Evolutionary conservation across 2,797 vertebrate genomes (phyloP).

Genomic region (Hemitrygon akajei): DNA sequence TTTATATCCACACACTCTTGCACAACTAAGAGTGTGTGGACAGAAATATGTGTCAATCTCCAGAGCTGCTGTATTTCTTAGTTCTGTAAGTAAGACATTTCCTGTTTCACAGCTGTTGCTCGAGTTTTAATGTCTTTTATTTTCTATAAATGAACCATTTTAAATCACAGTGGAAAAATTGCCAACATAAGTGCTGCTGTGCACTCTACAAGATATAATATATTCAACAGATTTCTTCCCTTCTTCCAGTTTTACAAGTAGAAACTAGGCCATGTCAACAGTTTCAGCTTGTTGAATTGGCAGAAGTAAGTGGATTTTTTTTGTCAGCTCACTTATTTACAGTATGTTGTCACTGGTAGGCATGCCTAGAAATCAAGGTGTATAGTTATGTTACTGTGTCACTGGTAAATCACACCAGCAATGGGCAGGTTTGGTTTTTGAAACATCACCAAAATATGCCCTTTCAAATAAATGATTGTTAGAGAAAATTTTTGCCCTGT

Average conservation of each 20-base stretch:
- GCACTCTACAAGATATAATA: not conserved
- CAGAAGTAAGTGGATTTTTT: conserved; percentile 31
- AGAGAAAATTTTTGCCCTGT: not conserved
- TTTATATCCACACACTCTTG: not conserved
- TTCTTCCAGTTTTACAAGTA: conserved; percentile 17
- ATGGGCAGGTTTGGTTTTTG: not conserved
- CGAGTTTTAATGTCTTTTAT: conserved; percentile 39
- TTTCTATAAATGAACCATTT: conserved; percentile 32
- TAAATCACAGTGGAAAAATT: conserved; percentile 19
- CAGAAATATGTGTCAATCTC: not conserved
- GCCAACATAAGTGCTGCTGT: conserved; percentile 8
- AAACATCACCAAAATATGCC: conserved; percentile 20
- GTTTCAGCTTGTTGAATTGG: conserved; percentile 34
- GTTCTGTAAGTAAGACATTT: conserved; percentile 25
- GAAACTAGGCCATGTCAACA: conserved; percentile 33
- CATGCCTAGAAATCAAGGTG: conserved; percentile 21
- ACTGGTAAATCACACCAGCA: conserved; percentile 9
- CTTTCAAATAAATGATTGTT: not conserved
- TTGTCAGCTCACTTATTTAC: conserved; percentile 35
- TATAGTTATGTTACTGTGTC: conserved; percentile 26
- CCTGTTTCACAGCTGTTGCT: conserved; percentile 42
- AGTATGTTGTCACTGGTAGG: conserved; percentile 29
- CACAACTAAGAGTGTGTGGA: no score
- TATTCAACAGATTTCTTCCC: conserved; percentile 21
- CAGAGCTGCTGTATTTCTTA: not conserved